Conservation (phyloP, 1,140 invertebrate species). For the Euwallacea similis region DNA sequence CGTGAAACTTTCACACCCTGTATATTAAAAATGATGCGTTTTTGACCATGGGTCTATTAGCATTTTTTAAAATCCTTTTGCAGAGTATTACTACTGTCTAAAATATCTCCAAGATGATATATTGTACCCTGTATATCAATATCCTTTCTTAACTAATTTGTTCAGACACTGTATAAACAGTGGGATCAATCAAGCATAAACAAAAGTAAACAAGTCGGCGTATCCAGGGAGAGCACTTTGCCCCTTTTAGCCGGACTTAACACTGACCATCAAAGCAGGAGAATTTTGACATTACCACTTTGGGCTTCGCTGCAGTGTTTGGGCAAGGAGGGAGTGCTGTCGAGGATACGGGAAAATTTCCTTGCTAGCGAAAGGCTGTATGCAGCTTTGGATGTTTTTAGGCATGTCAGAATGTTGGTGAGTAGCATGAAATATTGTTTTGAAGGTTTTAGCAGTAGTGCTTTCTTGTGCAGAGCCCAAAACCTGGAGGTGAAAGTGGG, state of each 20-base stretch:
- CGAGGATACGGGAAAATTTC: constrained; percentile 74
- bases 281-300: constrained; percentile 76
- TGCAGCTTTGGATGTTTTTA: constrained; percentile 70
- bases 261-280: constrained; percentile 56
- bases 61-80: too few relatives aligned
- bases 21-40: too few relatives aligned
- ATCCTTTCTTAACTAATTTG: constrained; percentile 1
- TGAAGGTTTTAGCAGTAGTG: not conserved
- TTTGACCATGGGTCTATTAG: too few relatives aligned
- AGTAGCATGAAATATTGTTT: constrained; percentile 46
- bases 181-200: constrained; percentile 49
- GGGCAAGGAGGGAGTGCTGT: constrained; percentile 75
- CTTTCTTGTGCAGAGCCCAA: constrained; percentile 62
- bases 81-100: too few relatives aligned
- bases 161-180: constrained; percentile 61
- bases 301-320: constrained; percentile 79
- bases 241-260: constrained; percentile 73
- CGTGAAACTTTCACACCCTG: too few relatives aligned
- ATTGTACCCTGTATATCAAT: too few relatives aligned
- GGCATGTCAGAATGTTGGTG: constrained; percentile 74
- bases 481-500: constrained; percentile 69
- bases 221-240: constrained; percentile 66
- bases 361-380: constrained; percentile 73
- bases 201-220: constrained; percentile 55
- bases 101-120: not conserved